Evolutionary conservation across 2,113 vertebrate genomes (phyloP).

Genomic region (Hystrix brachyura): DNA sequence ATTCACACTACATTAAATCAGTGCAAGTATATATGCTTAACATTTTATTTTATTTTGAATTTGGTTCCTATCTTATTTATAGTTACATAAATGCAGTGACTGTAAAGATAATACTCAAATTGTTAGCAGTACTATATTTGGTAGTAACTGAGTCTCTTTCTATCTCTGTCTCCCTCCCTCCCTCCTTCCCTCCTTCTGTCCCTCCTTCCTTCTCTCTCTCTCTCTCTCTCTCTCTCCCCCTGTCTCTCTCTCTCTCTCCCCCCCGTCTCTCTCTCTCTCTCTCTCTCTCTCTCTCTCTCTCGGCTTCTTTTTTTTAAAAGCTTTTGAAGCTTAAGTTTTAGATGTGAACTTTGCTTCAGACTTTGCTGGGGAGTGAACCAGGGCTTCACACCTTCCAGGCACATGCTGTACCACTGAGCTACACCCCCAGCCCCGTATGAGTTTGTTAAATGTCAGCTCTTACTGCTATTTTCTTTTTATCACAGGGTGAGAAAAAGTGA

Average conservation of each 20-base stretch:
- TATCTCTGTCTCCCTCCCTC: background rate
- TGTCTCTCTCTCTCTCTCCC: background rate
- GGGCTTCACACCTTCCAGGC: background rate
- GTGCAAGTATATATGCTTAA: background rate
- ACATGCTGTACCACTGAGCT: background rate
- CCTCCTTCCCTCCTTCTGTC: background rate
- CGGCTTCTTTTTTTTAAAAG: no score
- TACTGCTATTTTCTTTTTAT: constrained; percentile 19
- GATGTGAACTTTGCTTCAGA: no score
- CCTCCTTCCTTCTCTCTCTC: background rate
- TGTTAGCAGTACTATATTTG: background rate
- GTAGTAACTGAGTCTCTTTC: background rate
- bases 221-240: background rate
- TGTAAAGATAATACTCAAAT: background rate
- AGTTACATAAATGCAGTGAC: background rate
- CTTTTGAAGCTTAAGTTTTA: no score
- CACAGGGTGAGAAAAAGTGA: background rate
- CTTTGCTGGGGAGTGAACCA: background rate
- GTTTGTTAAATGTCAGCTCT: constrained; percentile 51
- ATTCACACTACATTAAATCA: constrained; percentile 49
- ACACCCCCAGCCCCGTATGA: background rate
- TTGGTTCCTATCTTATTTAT: background rate
- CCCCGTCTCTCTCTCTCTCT: background rate
- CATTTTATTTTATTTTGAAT: constrained; percentile 26
- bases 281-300: background rate